Percentiles rank a stretch among this genome's conserved stretches.
Conservation (phyloP, 2,797 vertebrate species). For the Liasis olivaceus region DNA sequence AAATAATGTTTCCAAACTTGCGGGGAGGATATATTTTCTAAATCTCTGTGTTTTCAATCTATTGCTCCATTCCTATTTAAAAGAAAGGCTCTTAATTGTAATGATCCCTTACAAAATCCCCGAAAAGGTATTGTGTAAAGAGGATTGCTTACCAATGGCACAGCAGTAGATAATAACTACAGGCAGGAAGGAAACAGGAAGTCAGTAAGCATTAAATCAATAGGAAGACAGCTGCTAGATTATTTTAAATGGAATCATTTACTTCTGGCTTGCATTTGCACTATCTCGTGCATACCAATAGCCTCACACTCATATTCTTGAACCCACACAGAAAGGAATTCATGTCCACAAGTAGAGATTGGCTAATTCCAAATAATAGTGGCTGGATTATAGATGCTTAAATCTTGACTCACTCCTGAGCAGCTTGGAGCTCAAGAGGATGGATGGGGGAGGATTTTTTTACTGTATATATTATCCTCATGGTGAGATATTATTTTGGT, state of each 20-base stretch:
- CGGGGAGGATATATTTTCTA: not conserved
- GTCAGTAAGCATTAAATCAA: slow-evolving; percentile 60
- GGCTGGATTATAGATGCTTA: not conserved
- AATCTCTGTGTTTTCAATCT: not conserved
- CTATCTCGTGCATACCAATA: slow-evolving; percentile 13
- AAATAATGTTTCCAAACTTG: not conserved
- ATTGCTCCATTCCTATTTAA: not conserved
- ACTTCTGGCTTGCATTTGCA: slow-evolving; percentile 27
- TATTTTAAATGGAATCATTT: slow-evolving; percentile 42
- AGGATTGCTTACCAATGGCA: slow-evolving; percentile 58
- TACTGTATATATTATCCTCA: not conserved
- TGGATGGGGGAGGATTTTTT: not conserved
- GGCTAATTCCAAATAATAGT: not conserved
- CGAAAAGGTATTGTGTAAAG: slow-evolving; percentile 46
- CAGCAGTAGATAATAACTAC: slow-evolving; percentile 54
- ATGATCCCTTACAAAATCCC: slow-evolving; percentile 38
- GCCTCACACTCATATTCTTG: slow-evolving; percentile 14
- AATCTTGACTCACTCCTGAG: not conserved
- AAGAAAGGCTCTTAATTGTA: slow-evolving; percentile 57
- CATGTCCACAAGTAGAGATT: not conserved
- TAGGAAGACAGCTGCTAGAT: slow-evolving; percentile 30
- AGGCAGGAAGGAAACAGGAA: slow-evolving; percentile 59
- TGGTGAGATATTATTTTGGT: not conserved
- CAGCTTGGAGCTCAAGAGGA: not conserved
- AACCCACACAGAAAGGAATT: not conserved